These are phyloP conservation scores for Trachythela sp. DNA, from an alignment of 64 coral and sea anemone species.

Conservation along the genomic window DNA sequence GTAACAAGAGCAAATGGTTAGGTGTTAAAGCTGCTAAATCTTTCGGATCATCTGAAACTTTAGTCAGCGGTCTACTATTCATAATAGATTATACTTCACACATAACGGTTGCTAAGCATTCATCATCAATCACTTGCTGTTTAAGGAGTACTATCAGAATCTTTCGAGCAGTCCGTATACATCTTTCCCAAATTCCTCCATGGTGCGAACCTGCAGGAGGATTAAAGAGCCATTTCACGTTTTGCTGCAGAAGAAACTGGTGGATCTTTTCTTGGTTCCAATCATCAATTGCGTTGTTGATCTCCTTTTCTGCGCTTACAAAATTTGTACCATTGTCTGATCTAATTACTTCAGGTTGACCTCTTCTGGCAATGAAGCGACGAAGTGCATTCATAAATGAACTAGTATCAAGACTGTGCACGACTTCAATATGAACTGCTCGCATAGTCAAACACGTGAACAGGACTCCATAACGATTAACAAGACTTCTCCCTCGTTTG, in stretches of 20 bases:
- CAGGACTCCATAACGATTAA: too few species aligned
- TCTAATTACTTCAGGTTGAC: background rate
- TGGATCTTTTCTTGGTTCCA: conserved; percentile 3
- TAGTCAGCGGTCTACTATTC: background rate
- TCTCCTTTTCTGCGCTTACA: background rate
- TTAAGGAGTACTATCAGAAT: background rate
- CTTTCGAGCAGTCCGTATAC: background rate
- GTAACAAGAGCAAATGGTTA: background rate
- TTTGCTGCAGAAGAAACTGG: background rate
- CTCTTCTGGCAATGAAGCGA: background rate
- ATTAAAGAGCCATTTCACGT: background rate
- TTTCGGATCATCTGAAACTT: background rate
- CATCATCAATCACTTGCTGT: background rate
- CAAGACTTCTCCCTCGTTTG: too few species aligned
- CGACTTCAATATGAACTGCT: too few species aligned
- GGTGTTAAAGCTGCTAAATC: background rate
- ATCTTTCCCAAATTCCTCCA: background rate
- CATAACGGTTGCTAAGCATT: background rate
- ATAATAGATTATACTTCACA: background rate
- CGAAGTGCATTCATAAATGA: too few species aligned
- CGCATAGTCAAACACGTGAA: too few species aligned
- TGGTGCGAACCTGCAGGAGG: background rate
- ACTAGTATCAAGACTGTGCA: too few species aligned
- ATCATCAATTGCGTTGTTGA: background rate
- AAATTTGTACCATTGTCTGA: conserved; percentile 1